A percentile compares a stretch with the other conserved stretches of the same genome.
These are phyloP conservation scores for Cyclopterus lumpus DNA, from an alignment of 2,797 vertebrate species.

Conservation along the genomic window DNA sequence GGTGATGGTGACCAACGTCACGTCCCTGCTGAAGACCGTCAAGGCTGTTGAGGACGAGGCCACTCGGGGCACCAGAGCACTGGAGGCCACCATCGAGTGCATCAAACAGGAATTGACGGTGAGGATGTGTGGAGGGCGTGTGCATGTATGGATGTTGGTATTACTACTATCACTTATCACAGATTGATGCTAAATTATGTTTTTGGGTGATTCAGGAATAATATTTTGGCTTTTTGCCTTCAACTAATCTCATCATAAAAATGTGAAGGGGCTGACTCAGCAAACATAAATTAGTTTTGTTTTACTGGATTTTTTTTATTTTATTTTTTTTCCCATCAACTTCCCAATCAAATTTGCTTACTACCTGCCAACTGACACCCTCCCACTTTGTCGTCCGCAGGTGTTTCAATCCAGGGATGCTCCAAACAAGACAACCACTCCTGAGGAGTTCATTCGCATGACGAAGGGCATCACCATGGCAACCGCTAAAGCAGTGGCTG, in stretches of 20 bases:
- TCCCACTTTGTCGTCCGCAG: slow-evolving; percentile 67
- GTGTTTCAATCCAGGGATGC: slow-evolving; percentile 91
- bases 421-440: slow-evolving; percentile 91
- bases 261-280: neutral
- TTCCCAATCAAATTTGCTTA: neutral
- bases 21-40: slow-evolving; percentile 96
- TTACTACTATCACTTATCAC: neutral
- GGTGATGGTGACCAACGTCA: slow-evolving; percentile 99
- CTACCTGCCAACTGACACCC: neutral
- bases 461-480: slow-evolving; percentile 98
- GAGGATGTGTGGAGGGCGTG: neutral
- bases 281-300: neutral
- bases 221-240: neutral
- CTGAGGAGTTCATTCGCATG: slow-evolving; percentile 98
- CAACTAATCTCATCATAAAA: neutral
- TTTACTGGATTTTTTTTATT: neutral
- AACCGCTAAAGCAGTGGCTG: slow-evolving; percentile 97
- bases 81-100: slow-evolving; percentile 96
- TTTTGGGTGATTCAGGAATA: neutral
- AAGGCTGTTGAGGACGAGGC: slow-evolving; percentile 98
- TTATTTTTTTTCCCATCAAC: neutral
- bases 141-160: neutral
- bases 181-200: neutral
- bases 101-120: slow-evolving; percentile 97
- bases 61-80: slow-evolving; percentile 94